A percentile compares a stretch with the other conserved stretches of the same genome.
Conservation (phyloP, 1,140 invertebrate genomes). For the Musca vetustissima region DNA sequence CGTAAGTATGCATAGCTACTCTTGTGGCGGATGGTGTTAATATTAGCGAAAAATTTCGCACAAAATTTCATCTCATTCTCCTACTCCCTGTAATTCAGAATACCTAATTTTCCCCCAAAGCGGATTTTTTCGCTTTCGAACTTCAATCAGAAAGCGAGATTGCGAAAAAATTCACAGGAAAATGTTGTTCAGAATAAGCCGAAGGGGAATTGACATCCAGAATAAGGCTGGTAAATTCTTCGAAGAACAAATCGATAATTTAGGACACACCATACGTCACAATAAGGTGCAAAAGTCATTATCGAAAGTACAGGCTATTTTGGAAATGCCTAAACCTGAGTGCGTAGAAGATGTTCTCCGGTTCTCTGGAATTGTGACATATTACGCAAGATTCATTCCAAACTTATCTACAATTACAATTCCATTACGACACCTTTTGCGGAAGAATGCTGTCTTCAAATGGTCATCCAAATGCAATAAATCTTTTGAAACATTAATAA, state of each 20-base stretch:
- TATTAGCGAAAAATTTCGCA: too few relatives aligned
- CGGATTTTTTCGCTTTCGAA: too few relatives aligned
- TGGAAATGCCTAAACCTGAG: slow-evolving; percentile 18
- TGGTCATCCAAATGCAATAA: slow-evolving; percentile 29
- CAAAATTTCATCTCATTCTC: too few relatives aligned
- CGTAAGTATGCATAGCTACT: not conserved
- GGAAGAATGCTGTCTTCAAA: slow-evolving; percentile 29
- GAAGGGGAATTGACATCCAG: too few relatives aligned
- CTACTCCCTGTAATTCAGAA: too few relatives aligned
- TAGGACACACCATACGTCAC: slow-evolving; percentile 17
- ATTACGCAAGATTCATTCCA: slow-evolving; percentile 38
- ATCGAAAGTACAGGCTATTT: slow-evolving; percentile 32
- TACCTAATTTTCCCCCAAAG: too few relatives aligned
- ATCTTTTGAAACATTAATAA: slow-evolving; percentile 31
- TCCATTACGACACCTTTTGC: slow-evolving; percentile 25
- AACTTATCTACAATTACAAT: slow-evolving; percentile 24
- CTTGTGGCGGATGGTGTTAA: not conserved
- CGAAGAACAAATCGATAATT: slow-evolving; percentile 3
- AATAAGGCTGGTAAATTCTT: not conserved
- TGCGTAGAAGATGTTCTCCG: not conserved
- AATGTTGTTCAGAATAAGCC: too few relatives aligned
- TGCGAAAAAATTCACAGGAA: too few relatives aligned
- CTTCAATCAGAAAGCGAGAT: too few relatives aligned
- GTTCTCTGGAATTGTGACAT: slow-evolving; percentile 36
- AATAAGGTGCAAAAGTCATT: slow-evolving; percentile 25